phyloP scores from a whole-genome alignment of 2,888 invertebrate genomes.

The Nymphalis polychloros region DNA sequence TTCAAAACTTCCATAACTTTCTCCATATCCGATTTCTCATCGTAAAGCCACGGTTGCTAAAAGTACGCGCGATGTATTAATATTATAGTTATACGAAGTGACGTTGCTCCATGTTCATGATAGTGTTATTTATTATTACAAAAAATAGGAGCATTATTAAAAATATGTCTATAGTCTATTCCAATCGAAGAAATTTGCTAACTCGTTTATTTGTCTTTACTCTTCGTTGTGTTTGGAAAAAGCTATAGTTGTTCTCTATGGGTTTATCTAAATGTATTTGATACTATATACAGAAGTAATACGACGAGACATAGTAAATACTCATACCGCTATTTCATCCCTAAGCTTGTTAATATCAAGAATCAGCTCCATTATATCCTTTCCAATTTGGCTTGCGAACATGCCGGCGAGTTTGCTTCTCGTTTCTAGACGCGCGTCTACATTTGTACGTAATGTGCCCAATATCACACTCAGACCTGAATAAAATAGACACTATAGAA shows the following conservation, averaged over 20 bases:
- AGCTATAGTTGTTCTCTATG: no score
- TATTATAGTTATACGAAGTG: neutral
- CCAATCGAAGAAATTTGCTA: no score
- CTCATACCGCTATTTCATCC: conserved; percentile 85
- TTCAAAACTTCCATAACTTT: conserved; percentile 84
- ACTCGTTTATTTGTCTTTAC: no score
- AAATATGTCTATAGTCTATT: no score
- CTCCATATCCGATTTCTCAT: conserved; percentile 86
- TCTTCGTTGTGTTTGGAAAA: no score
- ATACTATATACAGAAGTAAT: no score
- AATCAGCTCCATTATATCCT: conserved; percentile 88
- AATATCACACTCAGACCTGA: conserved; percentile 83
- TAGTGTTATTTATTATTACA: no score
- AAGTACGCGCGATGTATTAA: conserved; percentile 33
- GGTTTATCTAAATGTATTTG: no score
- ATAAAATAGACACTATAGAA: no score
- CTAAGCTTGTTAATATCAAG: conserved; percentile 87
- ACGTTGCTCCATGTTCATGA: no score
- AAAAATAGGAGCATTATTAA: no score
- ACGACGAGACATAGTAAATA: no score
- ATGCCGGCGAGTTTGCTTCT: conserved; percentile 85
- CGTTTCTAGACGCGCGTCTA: conserved; percentile 87
- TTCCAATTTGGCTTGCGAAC: conserved; percentile 88
- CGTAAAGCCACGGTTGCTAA: conserved; percentile 88
- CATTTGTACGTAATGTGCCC: conserved; percentile 84